These are phyloP conservation scores for Rhinolophus sinicus DNA, from an alignment of 2,113 vertebrate genomes.

Conservation along the genomic window DNA sequence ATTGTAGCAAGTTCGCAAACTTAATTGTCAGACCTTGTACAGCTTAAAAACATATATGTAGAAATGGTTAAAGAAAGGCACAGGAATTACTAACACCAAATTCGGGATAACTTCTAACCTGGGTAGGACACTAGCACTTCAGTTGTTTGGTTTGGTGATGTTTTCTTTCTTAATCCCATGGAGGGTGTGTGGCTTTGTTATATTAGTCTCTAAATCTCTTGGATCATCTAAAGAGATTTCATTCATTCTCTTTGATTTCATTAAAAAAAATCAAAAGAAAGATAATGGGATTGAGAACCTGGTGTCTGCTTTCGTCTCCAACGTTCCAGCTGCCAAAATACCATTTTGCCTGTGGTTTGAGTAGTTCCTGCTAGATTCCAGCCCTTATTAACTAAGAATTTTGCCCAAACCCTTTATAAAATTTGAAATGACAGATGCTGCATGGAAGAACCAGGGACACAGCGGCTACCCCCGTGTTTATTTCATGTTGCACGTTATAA, in stretches of 20 bases:
- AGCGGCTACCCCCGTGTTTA: neutral
- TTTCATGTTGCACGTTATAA: neutral
- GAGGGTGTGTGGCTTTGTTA: neutral
- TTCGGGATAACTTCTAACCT: accelerated
- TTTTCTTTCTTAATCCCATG: neutral
- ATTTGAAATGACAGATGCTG: neutral
- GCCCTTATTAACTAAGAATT: too few species aligned
- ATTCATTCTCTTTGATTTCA: too few species aligned
- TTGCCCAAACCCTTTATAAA: neutral
- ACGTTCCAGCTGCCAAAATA: accelerated
- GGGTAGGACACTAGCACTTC: neutral
- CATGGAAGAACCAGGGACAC: accelerated
- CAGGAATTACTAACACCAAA: accelerated
- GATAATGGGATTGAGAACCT: neutral
- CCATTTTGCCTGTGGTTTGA: neutral
- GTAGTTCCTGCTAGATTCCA: neutral
- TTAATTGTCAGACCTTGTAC: too few species aligned
- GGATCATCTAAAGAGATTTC: neutral
- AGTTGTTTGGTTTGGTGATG: accelerated
- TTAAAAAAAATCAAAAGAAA: neutral
- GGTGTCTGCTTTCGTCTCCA: neutral
- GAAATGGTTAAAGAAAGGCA: neutral
- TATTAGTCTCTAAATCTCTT: neutral
- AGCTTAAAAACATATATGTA: neutral
- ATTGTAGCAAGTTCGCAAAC: too few species aligned